Base-by-base conservation (phyloP, 2,113 vertebrate genomes). In the Mirza zaza region DNA sequence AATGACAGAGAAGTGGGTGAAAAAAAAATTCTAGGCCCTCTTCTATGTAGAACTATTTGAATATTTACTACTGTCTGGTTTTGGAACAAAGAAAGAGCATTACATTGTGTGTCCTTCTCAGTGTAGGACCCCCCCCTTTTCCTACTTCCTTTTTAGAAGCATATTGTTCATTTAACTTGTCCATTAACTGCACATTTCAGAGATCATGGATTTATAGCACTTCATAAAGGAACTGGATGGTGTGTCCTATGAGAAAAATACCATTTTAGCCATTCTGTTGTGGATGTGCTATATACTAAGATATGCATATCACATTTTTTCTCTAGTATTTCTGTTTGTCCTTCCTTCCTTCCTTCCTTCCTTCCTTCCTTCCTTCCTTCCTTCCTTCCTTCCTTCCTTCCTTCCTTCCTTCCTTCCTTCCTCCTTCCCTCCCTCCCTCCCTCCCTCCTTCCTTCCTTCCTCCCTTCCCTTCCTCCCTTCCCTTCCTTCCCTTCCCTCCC, bases 181-280 rank as follows among this genome's bases (percentile, higher is more conserved):
- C 27, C 36, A 39, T 71, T 70, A 59, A 79, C 83, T 79, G 9
- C 12, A 63, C 55, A 42, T 77, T 88, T 45, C 27, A 59, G 85
- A 52, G 27, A 83, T 84, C 3, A 70, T 70, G 32, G 59, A 39
- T 65, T 87, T 12, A 73, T 50, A 88, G 34, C 77, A 88, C 59
- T 68, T 83, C 11, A 15, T 57, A 80, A 93, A 90, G 27, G 34
- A 27, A 57, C 36, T 87, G 45, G 63, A 65, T 32, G 23, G 14
- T 90, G 3, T 48, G 48, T 93, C 18, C 80, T 90, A 5, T 93
- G 80, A 80, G 73, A 90, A 86, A 85, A 93, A 39, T 79, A 90
- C 18, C 23, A 32, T 91, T 91, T 91, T 71, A 70, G n/a, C 42
- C 57, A 39, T 79, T 36, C 34, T 39, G n/a, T 75, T 86, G 9